Evolutionary conservation across 1,140 invertebrate genomes (phyloP).

Genomic region (Venustaconcha ellipsiformis): DNA sequence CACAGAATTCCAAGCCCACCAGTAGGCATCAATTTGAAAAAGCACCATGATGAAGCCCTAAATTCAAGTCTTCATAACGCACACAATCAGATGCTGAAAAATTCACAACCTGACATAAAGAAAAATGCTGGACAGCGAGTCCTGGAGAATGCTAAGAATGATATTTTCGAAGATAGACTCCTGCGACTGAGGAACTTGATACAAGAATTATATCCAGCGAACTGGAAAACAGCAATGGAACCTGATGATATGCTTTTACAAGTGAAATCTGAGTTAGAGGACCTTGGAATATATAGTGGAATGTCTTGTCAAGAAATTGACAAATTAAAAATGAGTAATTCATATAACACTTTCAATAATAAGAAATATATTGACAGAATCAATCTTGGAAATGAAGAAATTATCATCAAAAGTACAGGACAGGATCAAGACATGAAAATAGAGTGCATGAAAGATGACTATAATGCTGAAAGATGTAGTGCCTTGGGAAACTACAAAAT

Average conservation of each 20-base stretch:
- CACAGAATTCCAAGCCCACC: too few species aligned
- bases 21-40: too few species aligned
- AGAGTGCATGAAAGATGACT: conserved; percentile 28
- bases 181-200: conserved; percentile 16
- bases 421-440: conserved; percentile 21
- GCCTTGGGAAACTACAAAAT: conserved; percentile 23
- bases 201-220: conserved; percentile 3
- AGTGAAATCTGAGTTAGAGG: conserved; percentile 24
- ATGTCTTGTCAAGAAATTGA: conserved; percentile 24
- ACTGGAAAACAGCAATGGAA: conserved; percentile 27
- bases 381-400: conserved; percentile 3
- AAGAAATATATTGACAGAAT: conserved; percentile 28
- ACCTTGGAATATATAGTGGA: conserved; percentile 15
- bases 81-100: too few species aligned
- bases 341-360: neutral
- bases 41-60: too few species aligned
- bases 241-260: conserved; percentile 24
- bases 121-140: conserved; percentile 8
- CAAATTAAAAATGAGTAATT: conserved; percentile 5
- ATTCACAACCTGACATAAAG: too few species aligned
- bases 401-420: conserved; percentile 23
- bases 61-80: too few species aligned
- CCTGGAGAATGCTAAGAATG: conserved; percentile 25
- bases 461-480: conserved; percentile 16
- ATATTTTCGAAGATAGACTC: conserved; percentile 22